A percentile compares a stretch with the other conserved stretches of the same genome.
These are phyloP conservation scores for Xylocampa areola DNA, from an alignment of 2,888 invertebrate genomes.

Conservation along the genomic window DNA sequence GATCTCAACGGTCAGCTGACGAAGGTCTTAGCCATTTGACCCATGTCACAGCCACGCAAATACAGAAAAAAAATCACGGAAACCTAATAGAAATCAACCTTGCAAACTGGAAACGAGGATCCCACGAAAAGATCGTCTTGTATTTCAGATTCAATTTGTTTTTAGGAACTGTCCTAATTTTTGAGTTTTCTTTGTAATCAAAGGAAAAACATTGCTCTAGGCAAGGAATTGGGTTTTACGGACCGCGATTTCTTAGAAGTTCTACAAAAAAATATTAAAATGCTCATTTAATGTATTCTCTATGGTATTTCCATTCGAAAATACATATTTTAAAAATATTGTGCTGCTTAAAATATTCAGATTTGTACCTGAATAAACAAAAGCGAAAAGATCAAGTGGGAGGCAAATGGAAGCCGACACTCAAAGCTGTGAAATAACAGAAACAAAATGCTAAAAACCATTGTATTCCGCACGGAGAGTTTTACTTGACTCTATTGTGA, in stretches of 20 bases:
- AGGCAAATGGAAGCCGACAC: constrained; percentile 11
- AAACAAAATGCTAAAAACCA: constrained; percentile 24
- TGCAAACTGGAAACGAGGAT: constrained; percentile 25
- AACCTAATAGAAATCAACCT: constrained; percentile 50
- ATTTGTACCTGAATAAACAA: constrained; percentile 13
- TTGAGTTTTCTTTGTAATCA: not conserved
- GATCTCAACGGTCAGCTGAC: constrained; percentile 56
- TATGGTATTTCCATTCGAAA: no score
- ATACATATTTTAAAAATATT: no score
- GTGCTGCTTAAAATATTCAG: constrained; percentile 29
- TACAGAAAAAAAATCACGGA: constrained; percentile 61
- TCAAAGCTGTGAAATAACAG: constrained; percentile 9
- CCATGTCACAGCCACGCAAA: constrained; percentile 65
- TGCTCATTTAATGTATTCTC: no score
- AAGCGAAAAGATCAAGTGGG: constrained; percentile 15
- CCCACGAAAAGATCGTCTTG: not conserved
- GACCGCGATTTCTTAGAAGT: no score
- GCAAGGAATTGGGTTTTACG: constrained; percentile 8
- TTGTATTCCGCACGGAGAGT: constrained; percentile 16
- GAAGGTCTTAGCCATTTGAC: constrained; percentile 59
- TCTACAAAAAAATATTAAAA: no score
- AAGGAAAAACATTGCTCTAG: constrained; percentile 8
- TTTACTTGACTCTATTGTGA: constrained; percentile 8
- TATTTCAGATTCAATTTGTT: constrained; percentile 13
- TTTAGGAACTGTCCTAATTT: constrained; percentile 3